Conservation (phyloP, 2,888 invertebrate genomes). For the Oeneis ivallda region DNA sequence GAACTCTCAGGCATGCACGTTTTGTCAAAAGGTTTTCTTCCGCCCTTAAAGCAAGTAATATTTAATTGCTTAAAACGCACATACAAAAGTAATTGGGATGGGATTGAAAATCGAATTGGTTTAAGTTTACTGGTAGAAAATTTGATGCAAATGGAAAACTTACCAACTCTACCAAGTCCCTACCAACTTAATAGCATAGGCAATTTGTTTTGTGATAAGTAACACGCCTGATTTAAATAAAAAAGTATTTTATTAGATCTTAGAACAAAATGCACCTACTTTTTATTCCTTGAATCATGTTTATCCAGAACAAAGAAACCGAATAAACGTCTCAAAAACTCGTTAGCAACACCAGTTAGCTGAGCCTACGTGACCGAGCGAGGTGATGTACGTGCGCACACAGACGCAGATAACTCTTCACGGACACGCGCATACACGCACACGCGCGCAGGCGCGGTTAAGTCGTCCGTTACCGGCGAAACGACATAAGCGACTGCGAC, state of each 20-base stretch:
- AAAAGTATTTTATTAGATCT: neutral
- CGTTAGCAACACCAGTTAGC: conserved; percentile 52
- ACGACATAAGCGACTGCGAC: conserved; percentile 61
- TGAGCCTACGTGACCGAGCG: conserved; percentile 79
- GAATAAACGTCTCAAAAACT: conserved; percentile 58
- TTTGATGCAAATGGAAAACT: too few relatives aligned
- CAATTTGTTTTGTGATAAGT: neutral
- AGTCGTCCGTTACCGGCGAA: conserved; percentile 46
- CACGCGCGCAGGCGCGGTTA: conserved; percentile 63
- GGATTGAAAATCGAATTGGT: too few relatives aligned
- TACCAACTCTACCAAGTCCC: too few relatives aligned
- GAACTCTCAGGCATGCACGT: too few relatives aligned
- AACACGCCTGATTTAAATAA: neutral
- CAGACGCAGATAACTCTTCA: conserved; percentile 47
- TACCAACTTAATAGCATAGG: too few relatives aligned
- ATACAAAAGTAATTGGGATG: too few relatives aligned
- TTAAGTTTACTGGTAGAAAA: too few relatives aligned
- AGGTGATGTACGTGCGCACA: conserved; percentile 68
- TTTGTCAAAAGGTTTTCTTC: too few relatives aligned
- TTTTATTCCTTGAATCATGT: neutral
- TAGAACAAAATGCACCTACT: neutral
- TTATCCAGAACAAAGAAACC: conserved; percentile 50
- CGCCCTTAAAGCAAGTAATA: too few relatives aligned
- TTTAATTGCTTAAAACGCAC: too few relatives aligned
- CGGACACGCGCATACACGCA: conserved; percentile 54